Conservation (phyloP, 2,113 vertebrate species). For the Phalacrocorax brasilianus region DNA sequence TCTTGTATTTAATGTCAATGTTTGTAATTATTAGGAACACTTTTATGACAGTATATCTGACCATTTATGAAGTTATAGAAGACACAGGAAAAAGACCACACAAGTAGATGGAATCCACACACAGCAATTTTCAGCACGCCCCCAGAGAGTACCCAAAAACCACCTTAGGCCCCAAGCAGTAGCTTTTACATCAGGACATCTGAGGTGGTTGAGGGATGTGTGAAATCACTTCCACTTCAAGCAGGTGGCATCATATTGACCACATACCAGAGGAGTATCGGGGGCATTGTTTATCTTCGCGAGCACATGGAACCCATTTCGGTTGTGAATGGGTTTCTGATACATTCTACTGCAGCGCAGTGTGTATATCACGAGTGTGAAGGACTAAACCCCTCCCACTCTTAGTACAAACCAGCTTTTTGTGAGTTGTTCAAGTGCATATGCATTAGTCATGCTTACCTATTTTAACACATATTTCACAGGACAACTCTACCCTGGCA, state of each 20-base stretch:
- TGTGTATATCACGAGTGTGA: not conserved
- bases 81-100: not conserved
- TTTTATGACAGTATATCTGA: not conserved
- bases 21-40: not conserved
- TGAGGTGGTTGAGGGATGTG: not conserved
- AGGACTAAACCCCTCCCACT: not conserved
- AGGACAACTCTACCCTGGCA: not conserved
- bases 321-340: not conserved
- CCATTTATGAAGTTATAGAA: not conserved
- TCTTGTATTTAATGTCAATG: not conserved
- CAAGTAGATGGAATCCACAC: not conserved
- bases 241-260: not conserved
- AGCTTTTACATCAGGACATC: not conserved
- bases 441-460: not conserved
- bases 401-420: not conserved
- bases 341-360: not conserved
- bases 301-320: not conserved
- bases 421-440: not conserved
- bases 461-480: not conserved
- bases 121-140: not conserved
- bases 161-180: not conserved
- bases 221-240: not conserved
- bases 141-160: not conserved
- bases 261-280: rapidly evolving
- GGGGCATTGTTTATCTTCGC: not conserved